Conservation (phyloP, 2,888 invertebrate genomes). For the Epinotia demarniana region DNA sequence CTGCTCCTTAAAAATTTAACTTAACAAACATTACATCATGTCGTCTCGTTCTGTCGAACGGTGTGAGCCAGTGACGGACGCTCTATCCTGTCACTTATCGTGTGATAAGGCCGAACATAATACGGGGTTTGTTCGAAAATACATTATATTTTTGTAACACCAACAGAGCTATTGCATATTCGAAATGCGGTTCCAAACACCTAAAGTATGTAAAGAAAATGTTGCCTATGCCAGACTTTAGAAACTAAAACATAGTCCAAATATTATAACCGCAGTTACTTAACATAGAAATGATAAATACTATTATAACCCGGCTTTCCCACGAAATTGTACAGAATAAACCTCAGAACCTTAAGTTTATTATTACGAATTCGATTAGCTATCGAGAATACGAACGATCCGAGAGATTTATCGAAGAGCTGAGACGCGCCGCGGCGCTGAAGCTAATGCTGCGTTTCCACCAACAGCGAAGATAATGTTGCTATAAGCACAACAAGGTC, state of each 20-base stretch:
- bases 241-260: neutral
- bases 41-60: no score
- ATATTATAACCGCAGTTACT: no score
- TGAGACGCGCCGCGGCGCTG: conserved; percentile 55
- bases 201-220: no score
- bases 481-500: neutral
- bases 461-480: conserved; percentile 7
- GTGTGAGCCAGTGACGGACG: no score
- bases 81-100: no score
- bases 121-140: no score
- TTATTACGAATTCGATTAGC: conserved; percentile 64
- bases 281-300: neutral
- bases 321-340: conserved; percentile 43
- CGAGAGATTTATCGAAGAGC: conserved; percentile 62
- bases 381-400: conserved; percentile 62
- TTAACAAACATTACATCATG: no score
- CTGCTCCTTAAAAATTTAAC: no score
- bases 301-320: conserved; percentile 20
- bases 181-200: no score
- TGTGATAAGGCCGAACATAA: no score
- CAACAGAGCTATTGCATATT: no score
- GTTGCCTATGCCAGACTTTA: neutral
- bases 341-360: conserved; percentile 52
- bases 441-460: conserved; percentile 32
- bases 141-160: no score